These are phyloP conservation scores for Alviniconcha marisindica DNA, from an alignment of 1,140 invertebrate species.

Conservation along the genomic window DNA sequence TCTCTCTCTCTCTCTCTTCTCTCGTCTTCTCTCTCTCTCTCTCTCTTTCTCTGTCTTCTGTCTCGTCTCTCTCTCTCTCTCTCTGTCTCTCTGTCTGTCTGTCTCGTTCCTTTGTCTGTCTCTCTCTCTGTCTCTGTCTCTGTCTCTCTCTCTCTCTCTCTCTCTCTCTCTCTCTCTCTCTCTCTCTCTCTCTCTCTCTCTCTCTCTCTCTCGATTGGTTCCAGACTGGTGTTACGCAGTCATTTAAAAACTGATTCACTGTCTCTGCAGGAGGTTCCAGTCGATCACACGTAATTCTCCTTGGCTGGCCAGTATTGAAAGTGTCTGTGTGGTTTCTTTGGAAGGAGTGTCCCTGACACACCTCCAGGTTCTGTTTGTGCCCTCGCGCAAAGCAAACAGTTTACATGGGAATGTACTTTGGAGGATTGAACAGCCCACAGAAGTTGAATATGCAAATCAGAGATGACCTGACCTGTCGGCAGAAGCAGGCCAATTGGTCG, in stretches of 20 bases:
- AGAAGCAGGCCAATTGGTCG: not conserved
- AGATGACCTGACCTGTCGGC: not conserved
- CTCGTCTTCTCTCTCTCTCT: too few species aligned
- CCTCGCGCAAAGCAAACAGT: not conserved
- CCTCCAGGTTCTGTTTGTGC: not conserved
- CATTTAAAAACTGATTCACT: too few species aligned
- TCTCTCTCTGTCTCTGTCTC: not conserved
- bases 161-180: conserved; percentile 17
- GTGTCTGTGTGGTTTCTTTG: not conserved
- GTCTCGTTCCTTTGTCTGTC: not conserved
- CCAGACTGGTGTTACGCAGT: too few species aligned
- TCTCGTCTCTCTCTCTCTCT: not conserved
- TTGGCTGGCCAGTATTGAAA: too few species aligned
- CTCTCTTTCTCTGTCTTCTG: too few species aligned
- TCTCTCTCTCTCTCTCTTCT: too few species aligned
- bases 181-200: conserved; percentile 17
- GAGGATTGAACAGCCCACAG: too few species aligned
- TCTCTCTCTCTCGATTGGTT: not conserved
- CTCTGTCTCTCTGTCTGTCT: not conserved
- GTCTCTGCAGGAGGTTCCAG: too few species aligned
- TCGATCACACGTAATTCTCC: too few species aligned
- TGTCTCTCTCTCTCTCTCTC: not conserved
- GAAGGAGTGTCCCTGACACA: not conserved
- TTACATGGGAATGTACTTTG: not conserved
- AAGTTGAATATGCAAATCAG: too few species aligned